phyloP scores from a whole-genome alignment of 2,888 invertebrate species.

The Zeuzera pyrina region DNA sequence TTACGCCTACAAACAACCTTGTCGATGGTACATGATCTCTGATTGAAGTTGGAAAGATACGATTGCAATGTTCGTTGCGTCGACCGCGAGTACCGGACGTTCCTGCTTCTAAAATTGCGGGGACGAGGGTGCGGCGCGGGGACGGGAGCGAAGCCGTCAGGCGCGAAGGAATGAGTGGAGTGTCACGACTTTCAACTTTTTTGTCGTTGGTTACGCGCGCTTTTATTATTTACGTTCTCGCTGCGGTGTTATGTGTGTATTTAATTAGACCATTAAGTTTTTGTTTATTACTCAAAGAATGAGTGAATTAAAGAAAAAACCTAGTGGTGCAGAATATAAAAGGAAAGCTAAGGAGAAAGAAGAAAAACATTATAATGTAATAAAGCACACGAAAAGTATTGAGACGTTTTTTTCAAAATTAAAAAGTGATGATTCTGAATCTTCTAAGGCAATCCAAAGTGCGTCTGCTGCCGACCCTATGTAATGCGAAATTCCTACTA shows the following conservation, averaged over 20 bases:
- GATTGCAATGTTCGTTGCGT: conserved; percentile 2
- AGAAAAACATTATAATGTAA: conserved; percentile 5
- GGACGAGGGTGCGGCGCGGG: neutral
- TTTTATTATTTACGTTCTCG: conserved; percentile 4
- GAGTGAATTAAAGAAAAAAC: conserved; percentile 4
- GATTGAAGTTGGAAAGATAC: neutral
- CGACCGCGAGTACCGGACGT: conserved; percentile 1
- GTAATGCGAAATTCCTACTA: conserved; percentile 5
- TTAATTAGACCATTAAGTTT: conserved; percentile 2
- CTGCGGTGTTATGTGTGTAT: conserved; percentile 2
- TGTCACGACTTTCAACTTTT: no score
- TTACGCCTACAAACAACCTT: neutral
- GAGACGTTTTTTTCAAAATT: conserved; percentile 5
- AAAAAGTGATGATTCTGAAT: conserved; percentile 6
- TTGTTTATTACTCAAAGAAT: conserved; percentile 3
- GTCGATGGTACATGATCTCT: neutral
- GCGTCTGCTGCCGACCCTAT: conserved; percentile 2
- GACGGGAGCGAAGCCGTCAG: conserved; percentile 1
- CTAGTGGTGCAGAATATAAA: conserved; percentile 6
- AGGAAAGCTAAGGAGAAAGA: conserved; percentile 6
- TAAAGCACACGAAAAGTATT: conserved; percentile 7
- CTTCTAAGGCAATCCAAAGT: no score
- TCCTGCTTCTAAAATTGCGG: neutral
- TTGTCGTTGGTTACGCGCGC: conserved; percentile 4
- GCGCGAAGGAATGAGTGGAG: no score